Conservation (phyloP, 2,113 vertebrate species). For the Nymphicus hollandicus region DNA sequence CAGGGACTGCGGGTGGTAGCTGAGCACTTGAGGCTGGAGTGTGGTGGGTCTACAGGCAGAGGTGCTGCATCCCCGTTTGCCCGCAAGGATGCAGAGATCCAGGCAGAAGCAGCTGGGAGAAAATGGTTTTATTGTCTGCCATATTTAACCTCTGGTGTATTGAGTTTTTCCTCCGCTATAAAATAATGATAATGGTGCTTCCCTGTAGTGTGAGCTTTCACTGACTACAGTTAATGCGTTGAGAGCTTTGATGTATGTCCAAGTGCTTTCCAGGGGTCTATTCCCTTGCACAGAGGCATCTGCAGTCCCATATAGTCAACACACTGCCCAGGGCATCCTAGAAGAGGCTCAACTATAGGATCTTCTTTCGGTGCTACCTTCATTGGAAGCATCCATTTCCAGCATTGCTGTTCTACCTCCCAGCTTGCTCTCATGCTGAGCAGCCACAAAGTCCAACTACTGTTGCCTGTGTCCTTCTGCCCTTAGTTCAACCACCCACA, state of each 20-base stretch:
- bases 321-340: not conserved
- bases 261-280: not conserved
- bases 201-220: not conserved
- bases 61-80: not conserved
- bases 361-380: not conserved
- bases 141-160: not conserved
- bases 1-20: not conserved
- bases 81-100: not conserved
- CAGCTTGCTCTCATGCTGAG: accelerated
- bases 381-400: not conserved
- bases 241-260: not conserved
- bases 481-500: not conserved
- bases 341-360: not conserved
- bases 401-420: not conserved
- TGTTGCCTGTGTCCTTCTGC: not conserved
- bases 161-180: not conserved
- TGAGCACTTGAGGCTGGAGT: not conserved
- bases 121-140: not conserved
- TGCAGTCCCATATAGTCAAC: not conserved
- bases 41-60: not conserved
- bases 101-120: not conserved
- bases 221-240: not conserved
- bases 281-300: not conserved
- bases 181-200: not conserved
- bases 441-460: not conserved